Evolutionary conservation across 2,888 invertebrate species (phyloP), one percentile per base, ranked within the genome.

Genomic region (Podotricha telesiphe): DNA sequence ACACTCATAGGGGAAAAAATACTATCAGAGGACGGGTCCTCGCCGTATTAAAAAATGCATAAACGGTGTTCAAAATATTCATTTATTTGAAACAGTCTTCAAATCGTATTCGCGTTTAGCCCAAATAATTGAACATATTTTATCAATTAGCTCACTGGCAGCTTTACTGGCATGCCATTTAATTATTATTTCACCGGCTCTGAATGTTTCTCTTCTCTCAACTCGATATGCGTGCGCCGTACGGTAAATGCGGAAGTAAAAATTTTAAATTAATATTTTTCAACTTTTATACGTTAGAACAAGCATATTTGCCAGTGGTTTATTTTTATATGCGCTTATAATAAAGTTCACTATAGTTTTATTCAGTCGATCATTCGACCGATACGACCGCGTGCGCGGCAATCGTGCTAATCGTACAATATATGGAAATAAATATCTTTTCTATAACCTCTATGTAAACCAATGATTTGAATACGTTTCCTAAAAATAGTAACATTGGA

Each of bases 341-440:
- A 56, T 65, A 56, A 61, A 67, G 67, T 64, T 62, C 62, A 69
- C 71, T 48, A 77, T 28, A 28, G 2, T 79, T 81, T 76, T 74
- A 72, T 76, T 77, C 73, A 65, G 51, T 73, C 73, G 74, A 75
- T 63, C 64, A 53, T 73, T 76, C 72, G 80, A 77, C 81, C 80
- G 77, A 56, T 70, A 74, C 77, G 82, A 79, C 81, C 80, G 79
- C 42, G 13, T 19, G 42, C 22, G 40, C 40, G 15, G 15, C 40
- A 20, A 20, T 58, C 19, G 15, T 19, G 4, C n/a, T n/a, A 28
- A 28, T 28, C 28, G 6, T 28, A 28, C 13, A 20, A 3, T 40
- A 20, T n/a, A 45, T 22, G 42, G 5, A 42, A 22, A 59, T 59
- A 22, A 59, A 42, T 42, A 59, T 45, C 17, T 34, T 40, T 13